Base-by-base conservation (phyloP, 2,113 vertebrate species). In the Symphodus melops region DNA sequence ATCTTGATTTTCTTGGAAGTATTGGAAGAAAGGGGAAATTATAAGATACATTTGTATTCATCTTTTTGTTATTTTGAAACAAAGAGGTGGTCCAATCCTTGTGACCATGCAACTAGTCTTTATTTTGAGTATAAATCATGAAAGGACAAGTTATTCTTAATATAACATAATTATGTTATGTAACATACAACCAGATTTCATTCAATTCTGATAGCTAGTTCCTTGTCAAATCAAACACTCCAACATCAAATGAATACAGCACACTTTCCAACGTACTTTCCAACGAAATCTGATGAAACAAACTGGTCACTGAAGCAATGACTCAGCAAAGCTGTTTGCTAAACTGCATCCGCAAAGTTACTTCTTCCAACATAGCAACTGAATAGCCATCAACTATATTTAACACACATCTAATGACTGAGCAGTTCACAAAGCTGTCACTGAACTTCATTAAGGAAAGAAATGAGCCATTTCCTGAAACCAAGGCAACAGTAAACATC, bases 401-500 rank as follows among this genome's bases (percentile, higher is more conserved):
- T 39, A 77, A 68, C 58, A 74, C 33, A 58, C 59, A 55, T 69
- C 69, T 69, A 75, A 70, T 58, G 71, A 63, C 73, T 17, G 68
- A 63, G 79, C 68, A 13, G 25, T 55, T 67, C 83, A 75, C 20
- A 21, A 9, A 59, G 55, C 71, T 63, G 76, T 57, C 57, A 17
- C 77, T 79, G 14, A 70, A 88, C 58, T 62, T 86, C 75, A 84
- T 87, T 86, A 87, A 77, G 20, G 65, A 60, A 73, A 72, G 48
- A 77, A 79, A 87, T 82, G 83, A 82, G 55, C 75, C 83, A 74
- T 79, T 80, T 5, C 75, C 69, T 59, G 39, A 53, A 68, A 58
- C 41, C 46, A 33, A 46, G 51, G 68, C 51, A 52, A 82, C 49
- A 77, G 66, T 5, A 71, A 72, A 77, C 53, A 65, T 17, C 72